Base-by-base conservation (phyloP, 2,888 invertebrate genomes). In the Thera obeliscata region DNA sequence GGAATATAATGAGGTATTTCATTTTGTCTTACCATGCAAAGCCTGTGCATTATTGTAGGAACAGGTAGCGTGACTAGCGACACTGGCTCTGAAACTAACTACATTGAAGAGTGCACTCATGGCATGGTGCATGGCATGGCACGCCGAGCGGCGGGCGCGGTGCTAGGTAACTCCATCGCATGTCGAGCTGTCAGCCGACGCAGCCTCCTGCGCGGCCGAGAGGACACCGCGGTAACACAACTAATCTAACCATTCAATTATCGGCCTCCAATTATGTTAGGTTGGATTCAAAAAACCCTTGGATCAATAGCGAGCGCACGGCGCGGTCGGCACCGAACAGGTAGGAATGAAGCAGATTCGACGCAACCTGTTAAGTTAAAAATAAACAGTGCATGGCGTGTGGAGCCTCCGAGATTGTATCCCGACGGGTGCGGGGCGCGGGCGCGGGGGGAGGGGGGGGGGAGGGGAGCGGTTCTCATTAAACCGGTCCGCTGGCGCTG, bases 361-460 rank as follows among this genome's bases (percentile, higher is more conserved):
- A 83, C 78, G 78, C 78, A 86, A 88, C 88, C 85, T 80, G 88
- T 87, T 83, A 43, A 77, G 83, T 84, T 87, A 86, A 86, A 89
- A 88, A 89, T 88, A 89, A 86, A 86, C 85, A 66, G 61, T 70
- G 62, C 54, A 67, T 69, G 54, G 73, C 64, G 75, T 66, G 74
- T 48, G 67, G 61, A 59, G 69, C 64, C 67, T 64, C 80, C 72
- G 81, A 80, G 83, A 84, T 81, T 83, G 73, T 77, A 77, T 76
- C 78, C 75, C 64, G 67, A 50, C 70, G 69, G 74, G 69, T 63
- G 66, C 66, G 35, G 64, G 60, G 55, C 52, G 65, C 56, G 50
- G 62, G 67, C 36, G 60, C 48, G 8, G 12, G 52, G 43, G 1
- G 49, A 50, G 2, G 38, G 46, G 49, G 56, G 33, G 49, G 50